Conservation (phyloP, 1,140 invertebrate species). For the roundworm (Caenorhabditis elegans) region WBcel235 BX284602.5:7794001-7794500, state of each 20-base stretch:
- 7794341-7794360: neutral
- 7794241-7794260: neutral
- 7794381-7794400: slow-evolving; percentile 2
- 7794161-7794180: neutral
- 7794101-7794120: slow-evolving; percentile 57
- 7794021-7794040: slow-evolving; percentile 34
- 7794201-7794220: slow-evolving; percentile 21
- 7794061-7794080: slow-evolving; percentile 42
- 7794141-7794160: slow-evolving; percentile 31
- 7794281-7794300: slow-evolving; percentile 31
- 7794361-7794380: neutral
- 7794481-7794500: neutral
- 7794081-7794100: slow-evolving; percentile 52
- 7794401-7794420: neutral
- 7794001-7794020: neutral
- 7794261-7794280: slow-evolving; percentile 14
- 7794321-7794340: neutral
- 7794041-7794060: slow-evolving; percentile 43
- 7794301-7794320: slow-evolving; percentile 21
- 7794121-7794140: slow-evolving; percentile 37
- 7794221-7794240: neutral
- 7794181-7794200: neutral
- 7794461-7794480: neutral
- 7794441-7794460: neutral
- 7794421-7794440: neutral